A percentile compares a stretch with the other conserved stretches of the same genome.
These are phyloP conservation scores for Urocyon cinereoargenteus DNA, from an alignment of 2,797 vertebrate species.

Conservation along the genomic window DNA sequence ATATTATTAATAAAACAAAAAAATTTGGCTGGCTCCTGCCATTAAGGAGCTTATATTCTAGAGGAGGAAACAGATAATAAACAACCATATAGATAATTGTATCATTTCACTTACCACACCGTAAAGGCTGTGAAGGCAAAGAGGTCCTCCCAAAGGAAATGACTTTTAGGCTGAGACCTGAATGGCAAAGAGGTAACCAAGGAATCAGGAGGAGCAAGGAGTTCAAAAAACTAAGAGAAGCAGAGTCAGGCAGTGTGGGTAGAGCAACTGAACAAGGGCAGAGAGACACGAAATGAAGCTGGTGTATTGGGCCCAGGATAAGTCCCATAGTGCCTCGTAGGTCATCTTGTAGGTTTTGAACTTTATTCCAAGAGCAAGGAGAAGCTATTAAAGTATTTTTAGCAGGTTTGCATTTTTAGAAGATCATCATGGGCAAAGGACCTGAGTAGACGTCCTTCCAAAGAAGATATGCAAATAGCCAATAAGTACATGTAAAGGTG, in stretches of 20 bases:
- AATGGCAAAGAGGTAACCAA: background rate
- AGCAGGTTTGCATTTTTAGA: constrained; percentile 14
- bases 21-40: background rate
- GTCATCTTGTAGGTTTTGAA: background rate
- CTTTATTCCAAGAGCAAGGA: background rate
- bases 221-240: background rate
- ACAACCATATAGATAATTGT: background rate
- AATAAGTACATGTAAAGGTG: background rate
- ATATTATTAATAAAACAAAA: constrained; percentile 46
- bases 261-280: background rate
- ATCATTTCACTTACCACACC: background rate
- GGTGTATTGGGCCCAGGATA: no score
- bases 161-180: background rate
- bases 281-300: background rate
- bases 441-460: background rate
- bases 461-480: background rate
- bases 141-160: background rate
- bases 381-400: background rate
- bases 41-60: background rate
- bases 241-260: background rate
- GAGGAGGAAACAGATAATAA: constrained; percentile 3
- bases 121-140: background rate
- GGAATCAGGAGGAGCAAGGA: background rate
- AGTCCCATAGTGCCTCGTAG: background rate
- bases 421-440: background rate